These are phyloP conservation scores for Uropsilus gracilis DNA, from an alignment of 2,113 vertebrate genomes.

Conservation along the genomic window DNA sequence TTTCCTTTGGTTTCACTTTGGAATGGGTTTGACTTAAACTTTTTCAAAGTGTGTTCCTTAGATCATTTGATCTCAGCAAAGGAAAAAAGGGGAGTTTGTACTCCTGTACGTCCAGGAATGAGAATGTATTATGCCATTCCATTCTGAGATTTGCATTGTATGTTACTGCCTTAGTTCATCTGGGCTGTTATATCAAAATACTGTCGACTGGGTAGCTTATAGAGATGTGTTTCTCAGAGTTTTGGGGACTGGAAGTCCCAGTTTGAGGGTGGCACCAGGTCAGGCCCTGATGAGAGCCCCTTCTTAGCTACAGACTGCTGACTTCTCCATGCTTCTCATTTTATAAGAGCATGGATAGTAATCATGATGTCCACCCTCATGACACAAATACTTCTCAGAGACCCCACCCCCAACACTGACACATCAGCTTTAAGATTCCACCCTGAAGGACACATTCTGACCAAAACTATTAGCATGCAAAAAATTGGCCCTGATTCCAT, in stretches of 20 bases:
- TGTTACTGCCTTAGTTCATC: background rate
- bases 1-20: background rate
- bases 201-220: background rate
- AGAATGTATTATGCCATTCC: background rate
- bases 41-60: background rate
- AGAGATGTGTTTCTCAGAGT: background rate
- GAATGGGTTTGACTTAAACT: background rate
- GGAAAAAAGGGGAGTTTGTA: background rate
- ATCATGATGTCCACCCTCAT: background rate
- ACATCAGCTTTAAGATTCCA: background rate
- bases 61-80: background rate
- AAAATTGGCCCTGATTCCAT: background rate
- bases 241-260: background rate
- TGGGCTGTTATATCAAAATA: background rate
- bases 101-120: background rate
- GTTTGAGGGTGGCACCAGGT: background rate
- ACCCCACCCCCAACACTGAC: background rate
- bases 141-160: background rate
- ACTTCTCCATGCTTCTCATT: background rate
- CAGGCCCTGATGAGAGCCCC: background rate
- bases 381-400: background rate
- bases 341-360: background rate
- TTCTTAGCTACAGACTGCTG: too few relatives aligned
- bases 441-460: background rate
- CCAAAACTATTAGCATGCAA: background rate